Evolutionary conservation across 2,888 invertebrate species (phyloP).

Genomic region (Drosophila trichaetosa): DNA sequence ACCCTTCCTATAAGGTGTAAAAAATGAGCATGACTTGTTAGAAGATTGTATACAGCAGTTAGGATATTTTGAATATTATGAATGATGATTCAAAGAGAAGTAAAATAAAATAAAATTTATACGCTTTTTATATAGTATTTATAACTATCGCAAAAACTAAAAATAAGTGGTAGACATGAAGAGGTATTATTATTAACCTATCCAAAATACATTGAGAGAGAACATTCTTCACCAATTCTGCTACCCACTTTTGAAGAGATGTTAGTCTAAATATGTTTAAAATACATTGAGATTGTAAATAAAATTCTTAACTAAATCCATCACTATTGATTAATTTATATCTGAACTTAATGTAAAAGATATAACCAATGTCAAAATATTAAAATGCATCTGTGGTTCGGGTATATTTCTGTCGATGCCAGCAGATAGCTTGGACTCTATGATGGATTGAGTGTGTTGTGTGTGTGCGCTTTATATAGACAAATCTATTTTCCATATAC

Average conservation of each 20-base stretch:
- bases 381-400: neutral
- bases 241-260: neutral
- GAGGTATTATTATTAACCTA: neutral
- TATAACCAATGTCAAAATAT: neutral
- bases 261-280: neutral
- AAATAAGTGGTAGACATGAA: neutral
- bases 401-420: conserved; percentile 32
- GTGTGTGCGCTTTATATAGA: conserved; percentile 31
- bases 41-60: neutral
- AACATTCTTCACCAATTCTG: too few species aligned
- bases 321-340: neutral
- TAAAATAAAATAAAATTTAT: neutral
- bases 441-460: conserved; percentile 65
- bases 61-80: neutral
- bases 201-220: neutral
- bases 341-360: neutral
- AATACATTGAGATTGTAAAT: neutral
- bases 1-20: conserved; percentile 20
- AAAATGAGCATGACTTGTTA: conserved; percentile 15
- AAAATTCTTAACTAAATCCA: neutral
- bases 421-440: conserved; percentile 4
- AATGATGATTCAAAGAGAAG: neutral
- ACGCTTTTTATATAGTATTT: neutral
- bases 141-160: too few species aligned
- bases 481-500: conserved; percentile 67